Conservation (phyloP, 2,888 invertebrate genomes). For the Cancer borealis region DNA sequence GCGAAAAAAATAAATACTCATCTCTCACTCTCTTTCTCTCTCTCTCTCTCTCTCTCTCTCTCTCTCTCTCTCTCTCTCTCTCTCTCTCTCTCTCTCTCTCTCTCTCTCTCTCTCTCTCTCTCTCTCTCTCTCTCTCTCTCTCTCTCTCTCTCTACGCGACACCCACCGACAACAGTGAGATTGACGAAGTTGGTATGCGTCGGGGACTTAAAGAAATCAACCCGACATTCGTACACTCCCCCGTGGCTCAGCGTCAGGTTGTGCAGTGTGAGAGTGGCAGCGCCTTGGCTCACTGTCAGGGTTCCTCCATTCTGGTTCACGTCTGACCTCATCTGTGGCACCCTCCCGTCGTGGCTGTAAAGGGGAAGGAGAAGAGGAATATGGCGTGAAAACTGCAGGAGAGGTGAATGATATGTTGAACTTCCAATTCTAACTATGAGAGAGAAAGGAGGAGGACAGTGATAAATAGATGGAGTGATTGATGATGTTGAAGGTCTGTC, state of each 20-base stretch:
- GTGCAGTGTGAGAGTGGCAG: conserved; percentile 69
- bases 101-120: conserved; percentile 20
- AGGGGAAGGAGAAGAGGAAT: neutral
- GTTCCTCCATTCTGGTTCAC: conserved; percentile 57
- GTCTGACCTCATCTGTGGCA: conserved; percentile 63
- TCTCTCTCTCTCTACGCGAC: neutral
- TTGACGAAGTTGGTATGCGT: conserved; percentile 75
- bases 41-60: conserved; percentile 14
- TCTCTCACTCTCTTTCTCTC: neutral
- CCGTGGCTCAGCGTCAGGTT: conserved; percentile 60
- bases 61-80: conserved; percentile 9
- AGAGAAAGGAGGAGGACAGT: neutral
- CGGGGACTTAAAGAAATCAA: conserved; percentile 76
- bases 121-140: neutral
- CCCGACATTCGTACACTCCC: conserved; percentile 76
- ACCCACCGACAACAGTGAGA: conserved; percentile 75
- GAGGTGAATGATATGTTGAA: neutral
- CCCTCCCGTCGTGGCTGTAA: conserved; percentile 71
- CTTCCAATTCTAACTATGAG: neutral
- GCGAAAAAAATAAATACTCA: neutral
- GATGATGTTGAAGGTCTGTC: too few relatives aligned
- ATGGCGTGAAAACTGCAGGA: neutral
- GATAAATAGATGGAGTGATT: neutral
- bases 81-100: conserved; percentile 20
- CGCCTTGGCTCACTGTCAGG: conserved; percentile 58